Evolutionary conservation across 2,113 vertebrate species (phyloP).

Genomic region (Prunella fulvescens): DNA sequence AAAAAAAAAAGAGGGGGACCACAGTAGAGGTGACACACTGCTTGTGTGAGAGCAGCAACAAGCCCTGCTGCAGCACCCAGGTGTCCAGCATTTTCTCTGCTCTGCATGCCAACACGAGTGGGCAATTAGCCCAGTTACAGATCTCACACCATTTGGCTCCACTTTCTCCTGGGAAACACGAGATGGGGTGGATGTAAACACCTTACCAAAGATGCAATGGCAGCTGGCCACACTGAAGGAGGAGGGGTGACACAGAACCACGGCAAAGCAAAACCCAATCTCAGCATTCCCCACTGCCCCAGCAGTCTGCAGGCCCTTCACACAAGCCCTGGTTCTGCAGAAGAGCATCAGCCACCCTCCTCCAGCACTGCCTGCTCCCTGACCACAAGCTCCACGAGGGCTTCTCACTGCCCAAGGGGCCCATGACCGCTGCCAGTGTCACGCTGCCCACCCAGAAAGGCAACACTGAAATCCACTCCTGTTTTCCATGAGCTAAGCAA

Average conservation of each 20-base stretch:
- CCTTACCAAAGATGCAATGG: not conserved
- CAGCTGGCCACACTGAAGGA: not conserved
- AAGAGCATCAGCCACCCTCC: not conserved
- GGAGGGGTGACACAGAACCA: not conserved
- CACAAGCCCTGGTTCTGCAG: not conserved
- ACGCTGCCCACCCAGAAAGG: conserved; percentile 17
- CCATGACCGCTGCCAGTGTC: not conserved
- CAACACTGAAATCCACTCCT: conserved; percentile 45
- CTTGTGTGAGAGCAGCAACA: not conserved
- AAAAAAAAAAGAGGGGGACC: rapidly evolving
- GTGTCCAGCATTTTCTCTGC: not conserved
- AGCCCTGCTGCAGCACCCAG: not conserved
- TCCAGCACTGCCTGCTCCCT: not conserved
- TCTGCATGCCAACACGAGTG: rapidly evolving
- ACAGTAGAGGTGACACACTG: not conserved
- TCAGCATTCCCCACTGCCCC: not conserved
- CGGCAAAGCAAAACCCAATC: not conserved
- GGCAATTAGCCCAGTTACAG: not conserved
- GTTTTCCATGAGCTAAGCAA: conserved; percentile 47
- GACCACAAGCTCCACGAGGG: not conserved
- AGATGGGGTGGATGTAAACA: not conserved
- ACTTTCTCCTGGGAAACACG: not conserved
- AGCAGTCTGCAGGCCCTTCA: not conserved
- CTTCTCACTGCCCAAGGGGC: not conserved
- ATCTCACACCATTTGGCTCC: not conserved